These are phyloP conservation scores for Ageneiosus marmoratus DNA, from an alignment of 2,113 vertebrate species.

Conservation along the genomic window DNA sequence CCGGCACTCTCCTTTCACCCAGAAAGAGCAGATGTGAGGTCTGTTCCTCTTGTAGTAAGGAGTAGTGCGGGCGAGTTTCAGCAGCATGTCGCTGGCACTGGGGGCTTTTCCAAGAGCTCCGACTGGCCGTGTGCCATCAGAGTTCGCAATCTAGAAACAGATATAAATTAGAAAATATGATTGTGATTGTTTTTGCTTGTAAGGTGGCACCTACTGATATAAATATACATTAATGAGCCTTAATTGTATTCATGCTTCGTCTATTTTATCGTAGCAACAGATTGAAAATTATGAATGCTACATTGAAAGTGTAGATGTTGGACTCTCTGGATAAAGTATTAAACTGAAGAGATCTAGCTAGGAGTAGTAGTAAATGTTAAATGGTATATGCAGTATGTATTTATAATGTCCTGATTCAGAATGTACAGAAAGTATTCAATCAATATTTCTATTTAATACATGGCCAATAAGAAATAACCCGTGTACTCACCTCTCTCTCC, in stretches of 20 bases:
- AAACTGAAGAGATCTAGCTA: no score
- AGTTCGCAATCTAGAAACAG: slow-evolving; percentile 84
- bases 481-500: slow-evolving; percentile 87
- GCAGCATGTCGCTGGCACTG: slow-evolving; percentile 94
- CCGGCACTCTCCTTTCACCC: slow-evolving; percentile 98
- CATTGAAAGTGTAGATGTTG: not conserved
- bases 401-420: not conserved
- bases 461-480: not conserved
- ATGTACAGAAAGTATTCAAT: no score
- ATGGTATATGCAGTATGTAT: no score
- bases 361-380: no score
- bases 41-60: slow-evolving; percentile 98
- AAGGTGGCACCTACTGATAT: no score
- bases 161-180: not conserved
- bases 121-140: slow-evolving; percentile 89
- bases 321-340: not conserved
- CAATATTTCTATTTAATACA: not conserved
- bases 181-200: no score
- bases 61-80: slow-evolving; percentile 94
- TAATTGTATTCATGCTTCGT: no score
- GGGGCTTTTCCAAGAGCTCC: slow-evolving; percentile 91
- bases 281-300: not conserved
- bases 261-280: not conserved
- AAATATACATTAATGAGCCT: no score
- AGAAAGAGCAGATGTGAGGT: slow-evolving; percentile 98